Evolutionary conservation across 2,113 vertebrate genomes (phyloP).

Genomic region (Benitochromis conjunctus): DNA sequence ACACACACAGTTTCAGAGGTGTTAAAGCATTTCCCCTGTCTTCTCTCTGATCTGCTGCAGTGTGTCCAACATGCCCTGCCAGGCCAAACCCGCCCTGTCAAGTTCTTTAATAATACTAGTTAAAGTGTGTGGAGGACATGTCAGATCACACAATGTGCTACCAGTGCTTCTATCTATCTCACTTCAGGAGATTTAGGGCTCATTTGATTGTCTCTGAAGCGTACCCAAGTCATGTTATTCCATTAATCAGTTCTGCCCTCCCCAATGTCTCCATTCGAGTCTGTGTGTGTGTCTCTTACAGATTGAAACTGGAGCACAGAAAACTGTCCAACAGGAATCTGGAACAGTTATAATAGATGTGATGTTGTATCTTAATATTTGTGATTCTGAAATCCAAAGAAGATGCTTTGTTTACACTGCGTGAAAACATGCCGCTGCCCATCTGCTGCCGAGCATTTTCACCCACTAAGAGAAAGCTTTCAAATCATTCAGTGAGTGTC

Average conservation of each 20-base stretch:
- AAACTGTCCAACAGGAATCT: background rate
- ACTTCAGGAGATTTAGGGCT: conserved; percentile 28
- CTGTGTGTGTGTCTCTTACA: background rate
- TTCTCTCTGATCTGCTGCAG: conserved; percentile 48
- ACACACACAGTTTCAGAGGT: conserved; percentile 31
- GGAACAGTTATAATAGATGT: background rate
- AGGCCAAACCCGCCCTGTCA: conserved; percentile 38
- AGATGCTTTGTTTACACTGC: background rate
- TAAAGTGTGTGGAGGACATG: conserved; percentile 40
- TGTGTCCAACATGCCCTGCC: conserved; percentile 40
- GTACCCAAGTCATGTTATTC: background rate
- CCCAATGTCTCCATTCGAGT: conserved; percentile 8
- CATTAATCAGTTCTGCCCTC: background rate
- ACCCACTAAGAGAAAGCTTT: background rate
- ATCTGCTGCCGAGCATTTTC: background rate
- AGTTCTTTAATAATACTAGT: conserved; percentile 34
- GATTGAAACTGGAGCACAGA: background rate
- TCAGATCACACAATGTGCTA: conserved; percentile 47
- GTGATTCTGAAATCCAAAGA: background rate
- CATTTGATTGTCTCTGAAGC: conserved; percentile 33
- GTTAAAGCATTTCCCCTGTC: conserved; percentile 25
- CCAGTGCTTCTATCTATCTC: conserved; percentile 26
- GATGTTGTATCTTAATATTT: background rate
- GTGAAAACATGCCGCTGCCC: background rate
- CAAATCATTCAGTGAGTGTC: background rate